phyloP scores from a whole-genome alignment of 2,113 vertebrate genomes.

The Raphicerus campestris region DNA sequence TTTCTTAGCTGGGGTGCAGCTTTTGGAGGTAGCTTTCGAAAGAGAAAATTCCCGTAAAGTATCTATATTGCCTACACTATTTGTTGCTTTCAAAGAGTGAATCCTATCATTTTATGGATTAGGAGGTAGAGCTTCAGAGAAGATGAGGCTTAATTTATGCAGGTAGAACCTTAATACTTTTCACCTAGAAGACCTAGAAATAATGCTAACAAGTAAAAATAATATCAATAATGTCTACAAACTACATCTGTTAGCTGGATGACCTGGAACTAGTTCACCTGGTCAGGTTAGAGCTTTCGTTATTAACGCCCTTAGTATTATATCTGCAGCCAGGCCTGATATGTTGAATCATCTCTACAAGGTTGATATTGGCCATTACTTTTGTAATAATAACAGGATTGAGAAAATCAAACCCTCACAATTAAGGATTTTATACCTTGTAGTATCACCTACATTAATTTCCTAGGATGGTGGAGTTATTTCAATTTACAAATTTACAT shows the following conservation, averaged over 20 bases:
- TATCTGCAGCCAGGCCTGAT: neutral
- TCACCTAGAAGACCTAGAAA: neutral
- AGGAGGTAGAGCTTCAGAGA: neutral
- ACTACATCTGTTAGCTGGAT: neutral
- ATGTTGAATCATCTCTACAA: neutral
- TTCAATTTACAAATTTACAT: neutral
- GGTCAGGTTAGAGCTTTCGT: neutral
- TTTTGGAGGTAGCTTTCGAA: neutral
- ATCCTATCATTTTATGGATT: neutral
- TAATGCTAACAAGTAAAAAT: neutral
- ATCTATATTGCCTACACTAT: neutral
- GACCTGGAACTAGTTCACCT: neutral
- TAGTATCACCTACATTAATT: neutral
- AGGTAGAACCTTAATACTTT: neutral
- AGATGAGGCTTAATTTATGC: neutral
- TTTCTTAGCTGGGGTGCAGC: neutral
- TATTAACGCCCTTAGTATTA: neutral
- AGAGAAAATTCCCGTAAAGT: neutral
- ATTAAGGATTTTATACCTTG: neutral
- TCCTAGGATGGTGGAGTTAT: neutral
- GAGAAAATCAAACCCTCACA: neutral
- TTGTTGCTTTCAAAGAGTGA: neutral
- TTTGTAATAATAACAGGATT: neutral
- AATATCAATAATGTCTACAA: neutral
- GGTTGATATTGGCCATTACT: neutral